These are phyloP conservation scores for Dinomys branickii DNA, from an alignment of 2,113 vertebrate genomes.

Conservation along the genomic window DNA sequence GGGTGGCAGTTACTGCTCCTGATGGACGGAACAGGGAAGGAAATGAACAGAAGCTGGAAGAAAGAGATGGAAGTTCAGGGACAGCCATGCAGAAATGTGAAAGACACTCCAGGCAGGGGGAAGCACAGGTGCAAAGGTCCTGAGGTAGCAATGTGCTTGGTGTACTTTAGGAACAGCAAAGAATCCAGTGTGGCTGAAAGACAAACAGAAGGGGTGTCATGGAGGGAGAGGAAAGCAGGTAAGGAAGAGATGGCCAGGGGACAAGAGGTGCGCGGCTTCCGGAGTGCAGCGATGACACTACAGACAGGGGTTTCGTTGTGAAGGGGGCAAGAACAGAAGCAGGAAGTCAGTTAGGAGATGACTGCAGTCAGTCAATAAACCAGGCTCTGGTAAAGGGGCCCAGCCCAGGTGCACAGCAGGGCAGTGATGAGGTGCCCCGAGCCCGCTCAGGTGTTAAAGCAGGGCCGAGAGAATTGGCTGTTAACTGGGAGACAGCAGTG, in stretches of 20 bases:
- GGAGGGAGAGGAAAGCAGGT: not conserved
- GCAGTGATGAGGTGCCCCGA: not conserved
- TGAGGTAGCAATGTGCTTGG: not conserved
- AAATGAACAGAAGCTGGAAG: not conserved
- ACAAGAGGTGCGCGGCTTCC: too few relatives aligned
- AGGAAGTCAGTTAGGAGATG: not conserved
- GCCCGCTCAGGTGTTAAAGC: not conserved
- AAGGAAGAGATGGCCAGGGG: not conserved
- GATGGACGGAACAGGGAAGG: not conserved
- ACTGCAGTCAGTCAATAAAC: too few relatives aligned
- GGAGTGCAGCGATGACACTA: rapidly evolving
- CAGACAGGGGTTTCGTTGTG: not conserved
- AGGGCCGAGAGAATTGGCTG: not conserved
- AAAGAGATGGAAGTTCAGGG: not conserved
- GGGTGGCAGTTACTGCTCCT: not conserved
- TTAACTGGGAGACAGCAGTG: not conserved
- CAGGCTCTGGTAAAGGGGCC: not conserved
- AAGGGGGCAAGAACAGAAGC: not conserved
- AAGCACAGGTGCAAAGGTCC: not conserved
- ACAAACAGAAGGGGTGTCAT: not conserved
- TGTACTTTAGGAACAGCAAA: not conserved
- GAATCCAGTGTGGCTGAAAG: not conserved
- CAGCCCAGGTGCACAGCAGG: rapidly evolving
- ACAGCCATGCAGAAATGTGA: not conserved
- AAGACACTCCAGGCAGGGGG: not conserved